Evolutionary conservation across 2,113 vertebrate genomes (phyloP), one percentile per base, ranked within the genome.

Genomic region (Upupa epops): DNA sequence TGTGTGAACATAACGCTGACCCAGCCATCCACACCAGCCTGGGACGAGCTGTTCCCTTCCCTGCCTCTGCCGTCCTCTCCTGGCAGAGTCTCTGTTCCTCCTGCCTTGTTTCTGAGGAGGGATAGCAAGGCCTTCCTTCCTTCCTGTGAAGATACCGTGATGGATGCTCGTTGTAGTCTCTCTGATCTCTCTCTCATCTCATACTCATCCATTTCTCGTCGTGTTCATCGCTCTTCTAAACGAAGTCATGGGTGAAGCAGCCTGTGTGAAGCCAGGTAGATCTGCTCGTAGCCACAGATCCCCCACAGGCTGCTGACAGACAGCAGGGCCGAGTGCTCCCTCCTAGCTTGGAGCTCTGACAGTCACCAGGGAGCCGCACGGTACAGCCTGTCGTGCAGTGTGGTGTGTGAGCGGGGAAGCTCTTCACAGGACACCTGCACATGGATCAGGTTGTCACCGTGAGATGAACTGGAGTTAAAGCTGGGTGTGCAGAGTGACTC

Each of bases 381-480:
- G 8, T 13, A 3, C 2, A 20, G 28, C 19, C 34, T 36, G 49
- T 25, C 22, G 6, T 8, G 40, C 65, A 60, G 59, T 17, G 0
- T 29, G 19, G 34, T 14, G 34, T 55, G 49, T 42, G 13, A 56
- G 40, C 15, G 56, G 77, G 60, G 34, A 19, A 12, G 40, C 14
- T 32, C 51, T 54, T 37, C 8, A 5, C 28, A 55, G 46, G 37
- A 1, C 11, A 63, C 8, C 11, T 2, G 1, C 0, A 1, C 4
- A 7, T 4, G 36, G 28, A 31, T 2, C 21, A 0, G 21, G 42
- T 2, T 8, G 59, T 26, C 63, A 0, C 19, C 28, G 36, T 10
- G 13, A 5, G 4, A 7, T 32, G 5, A 10, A 24, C 6, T 7
- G 32, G 46, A 17, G 46, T 21, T 48, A 21, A 48, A 48, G 20